These are phyloP conservation scores for Microcebus jonahi DNA, from an alignment of 2,113 vertebrate species.

Conservation along the genomic window DNA sequence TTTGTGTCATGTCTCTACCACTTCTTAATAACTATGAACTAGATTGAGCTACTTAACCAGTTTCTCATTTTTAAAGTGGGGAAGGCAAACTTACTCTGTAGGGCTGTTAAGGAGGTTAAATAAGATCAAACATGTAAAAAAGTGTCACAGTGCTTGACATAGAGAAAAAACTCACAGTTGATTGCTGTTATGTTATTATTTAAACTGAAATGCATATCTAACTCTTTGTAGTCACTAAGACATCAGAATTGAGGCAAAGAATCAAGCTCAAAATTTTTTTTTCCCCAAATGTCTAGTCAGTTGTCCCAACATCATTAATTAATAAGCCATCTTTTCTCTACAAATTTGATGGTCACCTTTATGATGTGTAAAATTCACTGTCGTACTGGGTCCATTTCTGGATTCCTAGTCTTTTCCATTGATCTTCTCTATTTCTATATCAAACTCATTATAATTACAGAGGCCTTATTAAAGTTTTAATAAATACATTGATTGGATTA, in stretches of 20 bases:
- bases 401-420: neutral
- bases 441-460: neutral
- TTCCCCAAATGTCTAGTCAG: neutral
- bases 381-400: neutral
- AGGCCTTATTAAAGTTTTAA: neutral
- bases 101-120: neutral
- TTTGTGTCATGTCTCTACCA: neutral
- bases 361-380: neutral
- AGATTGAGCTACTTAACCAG: neutral
- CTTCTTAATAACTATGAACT: neutral
- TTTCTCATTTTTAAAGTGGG: neutral
- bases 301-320: neutral
- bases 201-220: slow-evolving; percentile 29
- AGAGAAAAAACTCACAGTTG: neutral
- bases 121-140: slow-evolving; percentile 6
- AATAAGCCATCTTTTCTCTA: neutral
- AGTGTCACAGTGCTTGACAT: neutral
- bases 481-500: neutral
- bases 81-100: neutral
- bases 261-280: neutral
- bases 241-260: neutral
- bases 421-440: neutral
- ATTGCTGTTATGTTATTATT: neutral
- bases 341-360: neutral
- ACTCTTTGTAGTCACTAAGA: neutral